These are phyloP conservation scores for Drosophila sturtevanti DNA, from an alignment of 1,140 invertebrate genomes.

Conservation along the genomic window DNA sequence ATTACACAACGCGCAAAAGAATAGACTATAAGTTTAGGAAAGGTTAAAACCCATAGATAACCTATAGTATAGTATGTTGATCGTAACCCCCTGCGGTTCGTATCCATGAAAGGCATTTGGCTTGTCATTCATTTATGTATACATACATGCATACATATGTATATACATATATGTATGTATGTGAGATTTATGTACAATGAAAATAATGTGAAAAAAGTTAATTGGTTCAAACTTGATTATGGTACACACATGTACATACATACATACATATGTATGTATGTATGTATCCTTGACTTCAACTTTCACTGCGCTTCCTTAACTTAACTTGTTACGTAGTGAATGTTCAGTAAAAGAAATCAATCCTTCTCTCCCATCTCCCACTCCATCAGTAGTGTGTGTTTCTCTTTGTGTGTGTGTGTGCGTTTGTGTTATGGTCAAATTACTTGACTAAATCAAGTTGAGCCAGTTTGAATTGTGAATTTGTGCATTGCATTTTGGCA, in stretches of 20 bases:
- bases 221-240: conserved; percentile 26
- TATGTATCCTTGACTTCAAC: conserved; percentile 28
- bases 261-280: no score
- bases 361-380: neutral
- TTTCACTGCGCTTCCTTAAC: conserved; percentile 45
- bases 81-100: no score
- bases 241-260: no score
- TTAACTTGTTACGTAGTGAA: conserved; percentile 29
- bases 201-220: conserved; percentile 29
- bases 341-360: neutral
- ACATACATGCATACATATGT: no score
- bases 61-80: no score
- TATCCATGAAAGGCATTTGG: no score
- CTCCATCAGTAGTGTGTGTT: no score
- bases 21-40: no score
- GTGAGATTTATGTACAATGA: neutral
- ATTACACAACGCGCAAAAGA: no score
- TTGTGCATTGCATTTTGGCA: conserved; percentile 16
- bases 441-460: conserved; percentile 45
- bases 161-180: neutral
- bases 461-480: conserved; percentile 44
- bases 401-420: neutral
- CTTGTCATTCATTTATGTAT: no score
- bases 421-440: conserved; percentile 34
- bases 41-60: no score